Base-by-base conservation (phyloP, 1,140 invertebrate genomes). In the Drosophila ficusphila region DNA sequence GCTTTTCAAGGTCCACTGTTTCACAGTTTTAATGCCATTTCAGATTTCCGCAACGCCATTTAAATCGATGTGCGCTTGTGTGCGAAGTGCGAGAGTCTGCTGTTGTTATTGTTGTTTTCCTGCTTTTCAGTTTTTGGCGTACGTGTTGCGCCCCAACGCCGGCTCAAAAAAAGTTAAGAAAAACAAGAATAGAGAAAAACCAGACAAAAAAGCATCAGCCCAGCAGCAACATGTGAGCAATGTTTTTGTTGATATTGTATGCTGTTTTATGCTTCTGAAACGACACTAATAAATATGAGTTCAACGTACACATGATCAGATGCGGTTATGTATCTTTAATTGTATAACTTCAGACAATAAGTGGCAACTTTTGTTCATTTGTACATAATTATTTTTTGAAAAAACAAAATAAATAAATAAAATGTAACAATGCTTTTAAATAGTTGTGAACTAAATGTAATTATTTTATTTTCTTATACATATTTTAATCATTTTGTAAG, bases 11-110 rank as follows among this genome's bases (percentile, higher is more conserved):
- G 81, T 68, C 71, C 25, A 14, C 29, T 16, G 19, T 27, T 39
- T 11, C 16, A 27, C 29, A 52, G 36, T 42, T 64, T 65, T 61
- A 31, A 49, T 65, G 44, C 56, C 52, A 39, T 54, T 79, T 48
- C 49, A 81, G 76, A 86, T 88, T 81, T 86, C 81, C 81, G 81
- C 81, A 81, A 77, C 82, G 81, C 73, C 72, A 81, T 88, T 86
- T 64, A 74, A 61, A 67, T 65, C 31, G 27, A 49, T 67, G 23
- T 65, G 57, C 31, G 38, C 33, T 11, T 46, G 52, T 29, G 21
- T 19, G 34, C 6, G 41, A 9, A 27, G 7, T 18, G 19, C 23
- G 34, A 41, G 39, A 21, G 19, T 42, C 11, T 25, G 36, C 7
- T 25, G 46, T 57, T 69, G 42, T 70, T 70, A 38, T 57, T 69